Evolutionary conservation across 2,113 vertebrate species (phyloP).

Genomic region (Saimiri boliviensis): DNA sequence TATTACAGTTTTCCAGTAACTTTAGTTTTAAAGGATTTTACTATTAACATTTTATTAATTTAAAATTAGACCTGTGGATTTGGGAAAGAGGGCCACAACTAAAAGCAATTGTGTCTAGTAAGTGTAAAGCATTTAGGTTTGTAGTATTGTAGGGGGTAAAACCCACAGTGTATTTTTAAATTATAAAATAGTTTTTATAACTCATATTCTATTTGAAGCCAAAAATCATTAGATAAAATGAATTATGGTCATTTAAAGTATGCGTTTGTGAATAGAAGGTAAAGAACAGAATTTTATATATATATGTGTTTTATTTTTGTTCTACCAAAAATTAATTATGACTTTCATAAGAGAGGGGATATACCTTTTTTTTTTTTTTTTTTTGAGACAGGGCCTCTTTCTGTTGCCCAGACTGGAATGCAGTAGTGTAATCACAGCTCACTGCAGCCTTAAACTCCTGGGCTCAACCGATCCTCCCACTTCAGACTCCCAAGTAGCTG

Average conservation of each 20-base stretch:
- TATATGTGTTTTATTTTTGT: constrained; percentile 1
- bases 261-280: background rate
- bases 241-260: constrained; percentile 35
- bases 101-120: constrained; percentile 26
- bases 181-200: constrained; percentile 44
- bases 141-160: constrained; percentile 13
- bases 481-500: background rate
- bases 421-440: background rate
- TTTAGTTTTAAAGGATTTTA: constrained; percentile 58
- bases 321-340: constrained; percentile 36
- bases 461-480: background rate
- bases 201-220: constrained; percentile 15
- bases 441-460: background rate
- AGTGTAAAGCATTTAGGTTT: constrained; percentile 48
- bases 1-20: background rate
- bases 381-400: background rate
- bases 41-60: constrained; percentile 31
- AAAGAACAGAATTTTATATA: constrained; percentile 20
- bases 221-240: background rate
- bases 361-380: background rate
- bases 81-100: constrained; percentile 42
- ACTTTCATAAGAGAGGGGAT: background rate
- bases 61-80: constrained; percentile 41
- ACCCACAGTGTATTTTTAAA: background rate
- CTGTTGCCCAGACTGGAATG: background rate